phyloP scores from a whole-genome alignment of 2,113 vertebrate species.

The Brienomyrus brachyistius region DNA sequence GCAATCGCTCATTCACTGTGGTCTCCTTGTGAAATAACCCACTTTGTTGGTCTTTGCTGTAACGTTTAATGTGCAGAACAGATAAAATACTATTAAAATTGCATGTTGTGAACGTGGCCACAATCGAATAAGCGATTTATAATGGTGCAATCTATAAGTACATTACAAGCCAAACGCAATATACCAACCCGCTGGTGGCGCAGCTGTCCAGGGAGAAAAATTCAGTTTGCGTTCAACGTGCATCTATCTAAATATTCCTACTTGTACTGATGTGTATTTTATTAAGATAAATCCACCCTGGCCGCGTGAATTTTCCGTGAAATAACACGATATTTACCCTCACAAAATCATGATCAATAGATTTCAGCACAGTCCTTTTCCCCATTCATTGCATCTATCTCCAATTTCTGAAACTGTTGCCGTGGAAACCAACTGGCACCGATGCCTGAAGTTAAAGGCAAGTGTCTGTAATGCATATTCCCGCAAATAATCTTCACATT shows the following conservation, averaged over 20 bases:
- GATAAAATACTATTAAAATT: background rate
- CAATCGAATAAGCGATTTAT: background rate
- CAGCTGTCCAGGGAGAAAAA: background rate
- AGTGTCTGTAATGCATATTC: too few species aligned
- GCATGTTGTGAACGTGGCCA: background rate
- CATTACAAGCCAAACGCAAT: background rate
- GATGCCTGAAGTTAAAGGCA: constrained; percentile 8
- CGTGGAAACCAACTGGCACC: constrained; percentile 59
- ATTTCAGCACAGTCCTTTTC: background rate
- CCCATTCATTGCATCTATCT: background rate
- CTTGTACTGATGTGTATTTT: background rate
- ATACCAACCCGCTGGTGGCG: background rate
- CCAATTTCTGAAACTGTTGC: constrained; percentile 43
- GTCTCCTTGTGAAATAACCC: background rate
- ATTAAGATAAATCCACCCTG: background rate
- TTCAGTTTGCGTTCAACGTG: background rate
- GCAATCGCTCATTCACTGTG: background rate
- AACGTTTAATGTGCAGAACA: background rate
- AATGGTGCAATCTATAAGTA: background rate
- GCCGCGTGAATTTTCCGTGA: background rate
- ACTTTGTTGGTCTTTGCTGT: background rate
- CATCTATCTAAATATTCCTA: background rate
- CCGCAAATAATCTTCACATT: background rate
- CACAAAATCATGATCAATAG: background rate
- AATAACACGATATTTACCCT: background rate